Base-by-base conservation (phyloP, 2,113 vertebrate species). In the Corydoras sp. region DNA sequence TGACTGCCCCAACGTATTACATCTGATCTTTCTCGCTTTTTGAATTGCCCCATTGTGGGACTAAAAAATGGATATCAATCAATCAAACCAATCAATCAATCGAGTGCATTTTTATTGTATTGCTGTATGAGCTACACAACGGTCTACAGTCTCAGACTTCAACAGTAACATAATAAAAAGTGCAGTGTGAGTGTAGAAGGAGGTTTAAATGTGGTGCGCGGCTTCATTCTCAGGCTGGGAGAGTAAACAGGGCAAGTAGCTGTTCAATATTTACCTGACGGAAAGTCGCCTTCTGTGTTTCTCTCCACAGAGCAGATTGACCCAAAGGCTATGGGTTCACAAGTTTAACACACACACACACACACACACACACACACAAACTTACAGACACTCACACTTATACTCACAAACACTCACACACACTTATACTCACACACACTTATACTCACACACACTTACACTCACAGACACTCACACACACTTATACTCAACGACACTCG, bases 81-180 rank as follows among this genome's bases (percentile, higher is more conserved):
- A 24, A 24, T 24, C 18, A 24, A 24, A 24, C 2, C 18, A 24
- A 24, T 24, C 18, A 24, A 24, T 24, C 18, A 24, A 14, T 63
- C 63, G 49, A 51, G 48, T 72, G 35, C 32, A 43, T 65, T 51
- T 48, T 69, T 48, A 9, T 8, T 18, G 48, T 73, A 56, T 49
- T 73, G 71, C 72, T 60, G 67, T 48, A 66, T 62, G 64, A 72
- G 54, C 50, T 43, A 59, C 59, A 61, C 59, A 72, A 71, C 60
- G 30, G 15, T 58, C 29, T 66, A 74, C 32, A n/a, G 56, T 70
- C 58, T 14, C 71, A 77, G 66, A 74, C 59, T 51, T 54, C 54
- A 71, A 65, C 31, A 69, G 66, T 66, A 35, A 75, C 68, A 71
- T 74, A 78, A 75, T 78, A 72, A 78, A 74, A 53, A 68, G 59